A percentile compares a stretch with the other conserved stretches of the same genome.
phyloP scores from a whole-genome alignment of 1,140 invertebrate genomes.

The Bicyclus anynana region DNA sequence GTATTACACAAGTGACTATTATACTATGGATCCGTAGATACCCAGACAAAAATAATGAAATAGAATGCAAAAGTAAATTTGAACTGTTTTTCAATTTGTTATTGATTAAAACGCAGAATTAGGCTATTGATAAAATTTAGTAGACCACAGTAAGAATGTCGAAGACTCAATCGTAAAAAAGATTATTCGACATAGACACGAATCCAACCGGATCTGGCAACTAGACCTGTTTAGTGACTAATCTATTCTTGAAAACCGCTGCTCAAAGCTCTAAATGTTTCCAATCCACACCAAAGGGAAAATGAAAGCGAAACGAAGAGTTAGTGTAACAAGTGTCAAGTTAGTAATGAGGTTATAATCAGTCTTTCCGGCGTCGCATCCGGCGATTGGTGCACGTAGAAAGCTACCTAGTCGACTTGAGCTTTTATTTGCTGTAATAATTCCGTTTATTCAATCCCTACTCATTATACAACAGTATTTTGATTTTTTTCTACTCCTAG shows the following conservation, averaged over 20 bases:
- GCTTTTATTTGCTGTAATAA: not conserved
- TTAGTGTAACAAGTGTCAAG: constrained; percentile 46
- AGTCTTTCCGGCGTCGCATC: constrained; percentile 53
- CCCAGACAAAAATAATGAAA: too few species aligned
- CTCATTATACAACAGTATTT: too few species aligned
- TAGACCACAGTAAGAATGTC: constrained; percentile 3
- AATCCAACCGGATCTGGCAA: not conserved
- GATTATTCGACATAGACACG: constrained; percentile 14
- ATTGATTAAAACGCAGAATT: not conserved
- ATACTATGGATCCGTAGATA: too few species aligned
- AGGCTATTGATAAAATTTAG: not conserved
- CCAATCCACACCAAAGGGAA: constrained; percentile 16
- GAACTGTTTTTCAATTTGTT: not conserved
- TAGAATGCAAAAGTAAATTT: too few species aligned
- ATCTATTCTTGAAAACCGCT: constrained; percentile 17
- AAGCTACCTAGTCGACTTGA: constrained; percentile 29
- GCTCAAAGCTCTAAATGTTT: constrained; percentile 17
- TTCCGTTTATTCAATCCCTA: too few species aligned
- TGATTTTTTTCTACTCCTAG: too few species aligned
- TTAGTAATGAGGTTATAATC: constrained; percentile 63
- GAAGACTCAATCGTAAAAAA: constrained; percentile 14
- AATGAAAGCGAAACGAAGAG: constrained; percentile 44
- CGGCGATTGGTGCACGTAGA: constrained; percentile 32
- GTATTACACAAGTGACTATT: too few species aligned
- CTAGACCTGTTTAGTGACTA: constrained; percentile 19